phyloP scores from a whole-genome alignment of 2,113 vertebrate species.

The Saguinus midas region DNA sequence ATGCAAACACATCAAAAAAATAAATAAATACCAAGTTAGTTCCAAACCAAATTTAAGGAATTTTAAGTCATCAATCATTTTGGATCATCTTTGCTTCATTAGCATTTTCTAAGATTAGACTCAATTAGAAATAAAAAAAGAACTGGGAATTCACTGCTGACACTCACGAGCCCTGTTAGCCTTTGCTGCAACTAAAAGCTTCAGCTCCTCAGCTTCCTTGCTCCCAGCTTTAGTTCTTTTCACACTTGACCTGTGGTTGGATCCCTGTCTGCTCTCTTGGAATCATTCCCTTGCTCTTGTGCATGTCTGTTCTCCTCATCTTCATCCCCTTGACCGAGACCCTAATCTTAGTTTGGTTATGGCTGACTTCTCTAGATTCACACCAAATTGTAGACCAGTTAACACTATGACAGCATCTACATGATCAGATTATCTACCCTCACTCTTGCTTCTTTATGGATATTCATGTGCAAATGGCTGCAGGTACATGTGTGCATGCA shows the following conservation, averaged over 20 bases:
- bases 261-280: background rate
- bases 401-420: background rate
- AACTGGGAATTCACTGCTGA: background rate
- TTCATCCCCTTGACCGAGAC: background rate
- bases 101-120: conserved; percentile 24
- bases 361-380: background rate
- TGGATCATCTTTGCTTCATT: background rate
- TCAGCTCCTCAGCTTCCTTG: background rate
- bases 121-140: background rate
- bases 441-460: background rate
- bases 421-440: background rate
- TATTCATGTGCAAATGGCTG: background rate
- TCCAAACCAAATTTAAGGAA: conserved; percentile 23
- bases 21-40: background rate
- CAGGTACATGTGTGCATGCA: background rate
- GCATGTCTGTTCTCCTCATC: background rate
- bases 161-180: background rate
- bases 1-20: conserved; percentile 34
- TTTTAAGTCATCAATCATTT: conserved; percentile 28
- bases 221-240: background rate
- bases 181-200: background rate
- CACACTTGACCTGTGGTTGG: background rate
- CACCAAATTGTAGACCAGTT: background rate
- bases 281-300: background rate
- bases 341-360: background rate